Base-by-base conservation (phyloP, 2,888 invertebrate genomes). In the Drepana falcataria region DNA sequence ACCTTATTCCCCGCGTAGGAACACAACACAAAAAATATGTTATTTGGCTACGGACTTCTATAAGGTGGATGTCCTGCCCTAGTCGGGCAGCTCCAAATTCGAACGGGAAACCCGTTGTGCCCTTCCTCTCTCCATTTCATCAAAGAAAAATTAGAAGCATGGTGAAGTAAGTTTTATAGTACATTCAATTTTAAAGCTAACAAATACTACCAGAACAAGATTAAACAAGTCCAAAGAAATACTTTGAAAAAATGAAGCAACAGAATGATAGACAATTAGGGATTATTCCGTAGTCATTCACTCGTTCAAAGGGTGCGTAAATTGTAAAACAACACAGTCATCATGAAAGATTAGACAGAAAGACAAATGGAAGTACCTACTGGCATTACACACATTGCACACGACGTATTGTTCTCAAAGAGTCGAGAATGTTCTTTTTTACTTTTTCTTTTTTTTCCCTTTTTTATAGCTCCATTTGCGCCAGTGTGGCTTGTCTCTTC, bases 301-400 rank as follows among this genome's bases (percentile, higher is more conserved):
- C 69, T 80, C 76, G 79, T 75, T 69, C 65, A 78, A 78, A 77
- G 73, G 65, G 69, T 75, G 71, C 67, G 73, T 69, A 77, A 79
- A 83, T 82, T 73, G 75, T 65, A 71, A 81, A 84, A 83, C 80
- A 81, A 81, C 81, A 77, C 77, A 76, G 84, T 84, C 84, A 84
- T 83, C 79, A 80, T 77, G 79, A 79, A 81, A 86, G 81, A 86
- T 86, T 85, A 84, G 84, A 85, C 86, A 79, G 80, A 76, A 80
- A 81, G 82, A 85, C 78, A 83, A 85, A 84, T 80, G 82, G 71
- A 61, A 59, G 72, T 67, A 72, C 71, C 68, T 72, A 70, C 71
- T 58, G 63, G 65, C 67, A 54, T 61, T 67, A 66, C 70, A 77
- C 76, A 79, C 77, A 78, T 78, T 81, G 80, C 77, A 71, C 68